These are phyloP conservation scores for Cyprinodon brontotheroides DNA, from an alignment of 2,113 vertebrate genomes.

Conservation along the genomic window DNA sequence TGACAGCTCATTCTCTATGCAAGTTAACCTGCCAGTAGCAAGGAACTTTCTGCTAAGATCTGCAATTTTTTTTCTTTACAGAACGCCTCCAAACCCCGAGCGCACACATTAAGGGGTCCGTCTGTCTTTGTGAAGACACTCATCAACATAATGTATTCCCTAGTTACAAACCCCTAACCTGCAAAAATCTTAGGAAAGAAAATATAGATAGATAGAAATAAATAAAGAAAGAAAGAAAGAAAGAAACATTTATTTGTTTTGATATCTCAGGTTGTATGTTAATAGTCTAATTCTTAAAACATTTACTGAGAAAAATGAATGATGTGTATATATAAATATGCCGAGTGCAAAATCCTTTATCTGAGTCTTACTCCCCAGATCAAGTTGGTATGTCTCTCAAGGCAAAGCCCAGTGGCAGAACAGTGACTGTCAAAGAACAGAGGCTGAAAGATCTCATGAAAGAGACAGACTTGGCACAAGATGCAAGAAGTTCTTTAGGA, in stretches of 20 bases:
- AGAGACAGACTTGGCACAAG: conserved; percentile 58
- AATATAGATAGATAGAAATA: not conserved
- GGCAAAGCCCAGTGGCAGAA: conserved; percentile 59
- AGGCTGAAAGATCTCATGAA: conserved; percentile 57
- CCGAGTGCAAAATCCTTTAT: conserved; percentile 42
- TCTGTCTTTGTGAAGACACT: conserved; percentile 9
- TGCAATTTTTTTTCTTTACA: conserved; percentile 61
- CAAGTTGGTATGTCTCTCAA: conserved; percentile 45
- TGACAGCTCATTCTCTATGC: conserved; percentile 23
- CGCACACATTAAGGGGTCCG: conserved; percentile 1
- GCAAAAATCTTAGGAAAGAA: not conserved
- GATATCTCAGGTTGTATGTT: not conserved
- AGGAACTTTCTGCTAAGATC: conserved; percentile 47
- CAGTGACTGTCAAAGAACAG: conserved; percentile 55
- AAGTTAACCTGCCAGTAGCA: conserved; percentile 37
- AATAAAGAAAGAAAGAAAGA: too few relatives aligned
- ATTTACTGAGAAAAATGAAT: not conserved
- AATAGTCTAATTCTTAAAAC: not conserved
- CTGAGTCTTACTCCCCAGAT: conserved; percentile 44
- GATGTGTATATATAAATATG: conserved; percentile 8
- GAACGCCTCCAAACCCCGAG: not conserved
- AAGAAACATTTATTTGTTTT: not conserved
- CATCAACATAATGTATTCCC: not conserved
- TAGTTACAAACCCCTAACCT: not conserved
- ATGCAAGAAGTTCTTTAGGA: conserved; percentile 53